Conservation (phyloP, 2,113 vertebrate genomes). For the Rhynchomys soricoides region DNA sequence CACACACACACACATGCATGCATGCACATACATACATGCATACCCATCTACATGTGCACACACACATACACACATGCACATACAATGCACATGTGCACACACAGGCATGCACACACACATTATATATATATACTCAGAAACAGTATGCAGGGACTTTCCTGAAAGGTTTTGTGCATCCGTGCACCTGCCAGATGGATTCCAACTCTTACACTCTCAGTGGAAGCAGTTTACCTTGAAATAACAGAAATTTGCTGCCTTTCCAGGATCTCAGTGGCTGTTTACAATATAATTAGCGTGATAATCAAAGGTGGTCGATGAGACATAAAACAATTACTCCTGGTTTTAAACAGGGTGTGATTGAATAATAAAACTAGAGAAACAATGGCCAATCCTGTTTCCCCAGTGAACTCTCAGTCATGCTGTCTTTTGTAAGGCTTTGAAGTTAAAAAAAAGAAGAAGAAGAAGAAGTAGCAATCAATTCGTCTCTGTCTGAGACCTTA, state of each 20-base stretch:
- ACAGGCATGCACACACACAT: neutral
- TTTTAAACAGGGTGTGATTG: slow-evolving; percentile 71
- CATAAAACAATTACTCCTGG: slow-evolving; percentile 73
- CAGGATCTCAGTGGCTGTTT: slow-evolving; percentile 44
- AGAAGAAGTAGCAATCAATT: neutral
- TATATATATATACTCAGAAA: neutral
- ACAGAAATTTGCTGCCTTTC: slow-evolving; percentile 5
- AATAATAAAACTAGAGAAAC: slow-evolving; percentile 70
- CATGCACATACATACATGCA: neutral
- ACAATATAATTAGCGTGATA: slow-evolving; percentile 65
- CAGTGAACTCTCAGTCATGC: slow-evolving; percentile 49
- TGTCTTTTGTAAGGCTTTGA: slow-evolving; percentile 58
- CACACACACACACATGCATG: neutral
- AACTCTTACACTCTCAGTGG: neutral
- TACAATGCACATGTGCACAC: neutral
- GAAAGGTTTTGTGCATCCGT: neutral
- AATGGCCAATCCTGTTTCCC: slow-evolving; percentile 74
- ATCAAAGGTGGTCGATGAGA: slow-evolving; percentile 76
- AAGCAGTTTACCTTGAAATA: slow-evolving; percentile 42
- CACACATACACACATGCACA: no score
- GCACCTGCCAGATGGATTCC: neutral
- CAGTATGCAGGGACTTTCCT: neutral
- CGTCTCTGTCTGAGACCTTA: slow-evolving; percentile 50
- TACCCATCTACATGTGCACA: accelerated
- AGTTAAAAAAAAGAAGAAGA: slow-evolving; percentile 59